A percentile compares a stretch with the other conserved stretches of the same genome.
These are phyloP conservation scores for Paralichthys olivaceus DNA, from an alignment of 2,113 vertebrate species.

Conservation along the genomic window DNA sequence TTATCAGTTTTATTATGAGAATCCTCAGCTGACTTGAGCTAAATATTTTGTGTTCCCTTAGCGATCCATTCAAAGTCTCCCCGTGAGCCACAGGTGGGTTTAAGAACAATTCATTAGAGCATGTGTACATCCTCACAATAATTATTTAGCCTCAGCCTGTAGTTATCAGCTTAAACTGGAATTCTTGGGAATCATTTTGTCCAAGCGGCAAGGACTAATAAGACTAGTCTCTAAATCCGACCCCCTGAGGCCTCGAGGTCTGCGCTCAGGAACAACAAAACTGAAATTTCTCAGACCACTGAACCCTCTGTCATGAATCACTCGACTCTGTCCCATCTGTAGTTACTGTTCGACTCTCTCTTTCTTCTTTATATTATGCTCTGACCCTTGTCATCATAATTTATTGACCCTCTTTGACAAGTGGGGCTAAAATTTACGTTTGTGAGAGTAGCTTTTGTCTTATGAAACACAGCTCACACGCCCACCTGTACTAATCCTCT, in stretches of 20 bases:
- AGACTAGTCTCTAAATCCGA: slow-evolving; percentile 14
- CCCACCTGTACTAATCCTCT: slow-evolving; percentile 26
- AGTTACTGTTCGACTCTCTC: not conserved
- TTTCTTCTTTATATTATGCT: not conserved
- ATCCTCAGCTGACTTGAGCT: not conserved
- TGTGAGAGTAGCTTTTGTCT: not conserved
- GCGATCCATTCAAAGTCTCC: not conserved
- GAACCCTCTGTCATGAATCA: slow-evolving; percentile 1
- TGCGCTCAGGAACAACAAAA: slow-evolving; percentile 12
- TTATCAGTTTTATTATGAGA: not conserved
- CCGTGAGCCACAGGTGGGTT: not conserved
- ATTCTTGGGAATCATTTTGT: slow-evolving; percentile 57
- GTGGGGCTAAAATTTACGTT: not conserved
- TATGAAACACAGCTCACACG: slow-evolving; percentile 3
- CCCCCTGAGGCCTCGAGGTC: slow-evolving; percentile 21
- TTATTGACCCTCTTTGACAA: slow-evolving; percentile 13
- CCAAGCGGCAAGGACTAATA: slow-evolving; percentile 14
- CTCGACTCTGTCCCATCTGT: not conserved
- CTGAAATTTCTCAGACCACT: slow-evolving; percentile 29
- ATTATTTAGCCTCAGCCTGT: not conserved
- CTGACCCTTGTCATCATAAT: slow-evolving; percentile 10
- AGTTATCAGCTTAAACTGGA: slow-evolving; percentile 42
- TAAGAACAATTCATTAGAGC: not conserved
- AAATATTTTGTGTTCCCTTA: not conserved
- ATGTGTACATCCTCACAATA: not conserved